A percentile compares a stretch with the other conserved stretches of the same genome.
Evolutionary conservation across 2,797 vertebrate species (phyloP).

Genomic region (Acanthiza pusilla): DNA sequence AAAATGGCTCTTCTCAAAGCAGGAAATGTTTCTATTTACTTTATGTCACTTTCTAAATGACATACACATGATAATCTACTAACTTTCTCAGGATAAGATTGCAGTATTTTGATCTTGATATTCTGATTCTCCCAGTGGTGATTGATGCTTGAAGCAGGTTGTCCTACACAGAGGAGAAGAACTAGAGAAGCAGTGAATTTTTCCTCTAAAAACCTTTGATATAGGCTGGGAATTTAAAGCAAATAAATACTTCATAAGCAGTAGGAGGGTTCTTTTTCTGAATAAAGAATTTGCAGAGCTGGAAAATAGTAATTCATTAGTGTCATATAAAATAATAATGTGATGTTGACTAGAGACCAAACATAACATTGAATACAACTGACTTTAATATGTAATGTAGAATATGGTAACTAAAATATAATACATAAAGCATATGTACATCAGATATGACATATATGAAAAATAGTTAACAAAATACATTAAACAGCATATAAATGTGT

Average conservation of each 20-base stretch:
- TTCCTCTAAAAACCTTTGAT: neutral
- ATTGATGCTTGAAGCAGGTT: neutral
- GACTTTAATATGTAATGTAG: constrained; percentile 50
- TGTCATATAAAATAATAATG: neutral
- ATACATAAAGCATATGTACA: constrained; percentile 48
- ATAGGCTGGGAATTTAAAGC: neutral
- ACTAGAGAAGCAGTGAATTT: neutral
- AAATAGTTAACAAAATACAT: constrained; percentile 51
- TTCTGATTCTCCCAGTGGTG: neutral
- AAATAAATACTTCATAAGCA: neutral
- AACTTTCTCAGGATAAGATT: neutral
- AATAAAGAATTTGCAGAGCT: neutral
- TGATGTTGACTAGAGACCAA: neutral
- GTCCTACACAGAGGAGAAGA: neutral
- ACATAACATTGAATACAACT: constrained; percentile 1
- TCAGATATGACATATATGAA: constrained; percentile 41
- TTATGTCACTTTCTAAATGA: neutral
- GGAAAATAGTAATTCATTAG: neutral
- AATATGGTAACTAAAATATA: constrained; percentile 58
- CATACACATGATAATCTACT: neutral
- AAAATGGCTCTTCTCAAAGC: neutral
- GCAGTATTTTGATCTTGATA: neutral
- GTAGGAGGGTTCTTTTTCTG: neutral
- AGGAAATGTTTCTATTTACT: neutral
- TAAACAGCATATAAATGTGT: constrained; percentile 39